Percentiles rank a stretch among this genome's conserved stretches.
phyloP scores from a whole-genome alignment of 2,113 vertebrate species.

The Cheirogaleus medius region DNA sequence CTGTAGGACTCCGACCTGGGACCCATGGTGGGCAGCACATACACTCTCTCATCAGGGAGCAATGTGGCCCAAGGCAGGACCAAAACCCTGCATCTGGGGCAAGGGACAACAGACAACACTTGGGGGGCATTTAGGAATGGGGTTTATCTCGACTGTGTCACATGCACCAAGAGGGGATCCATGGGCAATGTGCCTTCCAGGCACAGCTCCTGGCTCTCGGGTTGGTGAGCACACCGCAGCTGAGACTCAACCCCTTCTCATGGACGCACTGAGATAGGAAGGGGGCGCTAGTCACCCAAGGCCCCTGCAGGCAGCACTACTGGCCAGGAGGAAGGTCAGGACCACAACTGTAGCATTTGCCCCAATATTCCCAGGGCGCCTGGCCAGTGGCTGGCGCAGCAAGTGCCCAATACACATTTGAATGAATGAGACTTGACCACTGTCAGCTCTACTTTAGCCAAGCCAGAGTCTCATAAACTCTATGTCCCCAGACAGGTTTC shows the following conservation, averaged over 20 bases:
- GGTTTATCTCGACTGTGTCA: not conserved
- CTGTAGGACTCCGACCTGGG: not conserved
- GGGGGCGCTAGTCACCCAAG: not conserved
- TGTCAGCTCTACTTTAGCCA: not conserved
- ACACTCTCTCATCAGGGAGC: not conserved
- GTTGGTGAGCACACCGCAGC: not conserved
- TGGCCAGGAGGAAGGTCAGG: not conserved
- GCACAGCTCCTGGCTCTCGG: not conserved
- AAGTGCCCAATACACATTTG: not conserved
- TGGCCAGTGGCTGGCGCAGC: not conserved
- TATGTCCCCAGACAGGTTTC: not conserved
- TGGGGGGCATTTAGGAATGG: not conserved
- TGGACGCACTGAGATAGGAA: not conserved
- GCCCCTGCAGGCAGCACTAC: not conserved
- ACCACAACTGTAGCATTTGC: not conserved
- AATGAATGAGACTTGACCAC: not conserved
- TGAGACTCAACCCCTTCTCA: not conserved
- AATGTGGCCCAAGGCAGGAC: not conserved
- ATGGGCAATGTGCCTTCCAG: not conserved
- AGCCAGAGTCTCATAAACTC: not conserved
- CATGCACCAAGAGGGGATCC: not conserved
- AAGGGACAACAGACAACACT: not conserved
- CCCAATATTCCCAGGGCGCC: not conserved
- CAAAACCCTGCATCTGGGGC: not conserved
- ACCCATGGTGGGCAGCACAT: not conserved